Evolutionary conservation across 1,140 invertebrate genomes (phyloP).

Genomic region (Heliconius himera): DNA sequence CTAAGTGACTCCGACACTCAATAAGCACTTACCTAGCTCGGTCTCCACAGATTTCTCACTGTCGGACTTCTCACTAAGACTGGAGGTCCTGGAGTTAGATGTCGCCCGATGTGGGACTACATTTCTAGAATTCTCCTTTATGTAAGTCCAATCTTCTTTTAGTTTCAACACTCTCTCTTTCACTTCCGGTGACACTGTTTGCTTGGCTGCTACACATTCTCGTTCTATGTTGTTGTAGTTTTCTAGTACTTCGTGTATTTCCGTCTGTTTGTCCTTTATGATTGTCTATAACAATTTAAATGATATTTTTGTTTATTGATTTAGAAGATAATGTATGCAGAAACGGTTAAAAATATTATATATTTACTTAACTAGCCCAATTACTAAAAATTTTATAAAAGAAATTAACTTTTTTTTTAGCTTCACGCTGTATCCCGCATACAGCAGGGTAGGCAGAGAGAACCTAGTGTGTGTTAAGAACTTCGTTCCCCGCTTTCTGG

Average conservation of each 20-base stretch:
- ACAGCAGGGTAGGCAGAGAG: too few species aligned
- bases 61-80: constrained; percentile 24
- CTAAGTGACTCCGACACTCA: constrained; percentile 38
- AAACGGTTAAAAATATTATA: too few species aligned
- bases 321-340: not conserved
- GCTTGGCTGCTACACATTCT: constrained; percentile 82
- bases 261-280: constrained; percentile 83
- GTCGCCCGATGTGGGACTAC: constrained; percentile 25
- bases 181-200: constrained; percentile 83
- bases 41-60: constrained; percentile 35
- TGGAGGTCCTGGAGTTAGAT: constrained; percentile 17
- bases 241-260: constrained; percentile 85
- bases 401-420: too few species aligned
- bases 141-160: constrained; percentile 82
- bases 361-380: too few species aligned
- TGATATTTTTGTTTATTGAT: not conserved
- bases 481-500: too few species aligned
- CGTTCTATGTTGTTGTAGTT: constrained; percentile 86
- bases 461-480: too few species aligned
- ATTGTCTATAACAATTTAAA: constrained; percentile 48
- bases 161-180: constrained; percentile 84
- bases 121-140: constrained; percentile 36
- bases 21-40: constrained; percentile 55
- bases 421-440: too few species aligned
- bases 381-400: too few species aligned